A percentile compares a stretch with the other conserved stretches of the same genome.
Evolutionary conservation across 1,140 invertebrate genomes (phyloP).

Genomic region (Frieseomelitta varia): DNA sequence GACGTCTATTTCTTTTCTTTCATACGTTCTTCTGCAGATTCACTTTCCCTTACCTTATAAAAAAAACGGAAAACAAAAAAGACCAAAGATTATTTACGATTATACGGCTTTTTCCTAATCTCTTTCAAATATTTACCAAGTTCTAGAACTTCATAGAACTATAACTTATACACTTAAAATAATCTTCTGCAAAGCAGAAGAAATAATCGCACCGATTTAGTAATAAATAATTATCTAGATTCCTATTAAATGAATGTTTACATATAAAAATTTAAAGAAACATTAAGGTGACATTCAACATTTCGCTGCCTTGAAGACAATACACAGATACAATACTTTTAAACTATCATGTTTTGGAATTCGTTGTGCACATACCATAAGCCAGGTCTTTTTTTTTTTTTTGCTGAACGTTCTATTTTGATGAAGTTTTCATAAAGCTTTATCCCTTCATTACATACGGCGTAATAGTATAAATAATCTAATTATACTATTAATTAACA

Average conservation of each 20-base stretch:
- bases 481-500: slow-evolving; percentile 58
- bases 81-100: slow-evolving; percentile 38
- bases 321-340: slow-evolving; percentile 68
- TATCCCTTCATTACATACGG: slow-evolving; percentile 46
- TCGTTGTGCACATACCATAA: slow-evolving; percentile 67
- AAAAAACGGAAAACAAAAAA: slow-evolving; percentile 12
- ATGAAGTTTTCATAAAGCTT: slow-evolving; percentile 62
- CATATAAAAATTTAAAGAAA: slow-evolving; percentile 67
- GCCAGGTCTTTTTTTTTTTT: slow-evolving; percentile 32
- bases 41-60: slow-evolving; percentile 34
- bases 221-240: slow-evolving; percentile 67
- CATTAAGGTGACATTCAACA: slow-evolving; percentile 64
- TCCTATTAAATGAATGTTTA: slow-evolving; percentile 61
- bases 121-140: slow-evolving; percentile 51
- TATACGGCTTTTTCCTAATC: slow-evolving; percentile 55
- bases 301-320: slow-evolving; percentile 60
- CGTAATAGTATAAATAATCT: slow-evolving; percentile 58
- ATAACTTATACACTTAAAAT: slow-evolving; percentile 60
- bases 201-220: slow-evolving; percentile 62
- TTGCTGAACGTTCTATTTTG: slow-evolving; percentile 59
- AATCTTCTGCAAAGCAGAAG: slow-evolving; percentile 53
- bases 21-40: background rate
- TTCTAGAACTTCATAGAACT: slow-evolving; percentile 52
- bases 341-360: slow-evolving; percentile 58
- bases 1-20: slow-evolving; percentile 27